Conservation (phyloP, 2,888 invertebrate genomes). For the Netelia fuscicornis region DNA sequence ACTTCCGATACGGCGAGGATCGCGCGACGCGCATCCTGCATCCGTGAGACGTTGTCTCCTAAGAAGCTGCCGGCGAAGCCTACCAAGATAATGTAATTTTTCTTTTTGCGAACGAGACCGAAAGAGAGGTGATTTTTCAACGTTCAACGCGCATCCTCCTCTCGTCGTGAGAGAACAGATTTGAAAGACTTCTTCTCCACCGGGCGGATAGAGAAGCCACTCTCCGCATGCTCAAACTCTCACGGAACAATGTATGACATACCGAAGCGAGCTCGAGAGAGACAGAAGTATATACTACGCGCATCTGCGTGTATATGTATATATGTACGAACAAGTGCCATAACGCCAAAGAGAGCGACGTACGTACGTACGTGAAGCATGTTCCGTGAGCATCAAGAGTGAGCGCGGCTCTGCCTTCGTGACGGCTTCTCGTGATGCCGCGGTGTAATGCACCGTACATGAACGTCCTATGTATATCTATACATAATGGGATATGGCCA, state of each 20-base stretch:
- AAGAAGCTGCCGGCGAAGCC: conserved; percentile 53
- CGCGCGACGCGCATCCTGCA: background rate
- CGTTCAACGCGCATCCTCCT: conserved; percentile 9
- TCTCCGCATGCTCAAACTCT: conserved; percentile 59
- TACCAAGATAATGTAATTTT: conserved; percentile 41
- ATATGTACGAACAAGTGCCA: background rate
- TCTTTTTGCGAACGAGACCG: conserved; percentile 2
- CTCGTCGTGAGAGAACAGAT: conserved; percentile 54
- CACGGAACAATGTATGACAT: conserved; percentile 67
- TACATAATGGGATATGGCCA: conserved; percentile 73
- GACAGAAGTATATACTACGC: conserved; percentile 31
- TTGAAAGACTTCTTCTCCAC: conserved; percentile 64
- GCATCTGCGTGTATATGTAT: conserved; percentile 11
- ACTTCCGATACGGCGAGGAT: conserved; percentile 16
- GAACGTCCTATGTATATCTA: conserved; percentile 8
- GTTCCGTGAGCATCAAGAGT: conserved; percentile 38
- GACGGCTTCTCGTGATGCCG: conserved; percentile 48
- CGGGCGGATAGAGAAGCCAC: conserved; percentile 64
- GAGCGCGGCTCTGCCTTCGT: conserved; percentile 56
- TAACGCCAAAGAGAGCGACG: conserved; percentile 36
- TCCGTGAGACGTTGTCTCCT: background rate
- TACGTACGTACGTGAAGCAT: conserved; percentile 26
- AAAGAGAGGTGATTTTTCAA: conserved; percentile 33
- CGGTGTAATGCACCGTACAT: conserved; percentile 18
- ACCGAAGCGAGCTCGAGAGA: conserved; percentile 41